phyloP scores from a whole-genome alignment of 2,113 vertebrate genomes.

The Lagenorhynchus albirostris region DNA sequence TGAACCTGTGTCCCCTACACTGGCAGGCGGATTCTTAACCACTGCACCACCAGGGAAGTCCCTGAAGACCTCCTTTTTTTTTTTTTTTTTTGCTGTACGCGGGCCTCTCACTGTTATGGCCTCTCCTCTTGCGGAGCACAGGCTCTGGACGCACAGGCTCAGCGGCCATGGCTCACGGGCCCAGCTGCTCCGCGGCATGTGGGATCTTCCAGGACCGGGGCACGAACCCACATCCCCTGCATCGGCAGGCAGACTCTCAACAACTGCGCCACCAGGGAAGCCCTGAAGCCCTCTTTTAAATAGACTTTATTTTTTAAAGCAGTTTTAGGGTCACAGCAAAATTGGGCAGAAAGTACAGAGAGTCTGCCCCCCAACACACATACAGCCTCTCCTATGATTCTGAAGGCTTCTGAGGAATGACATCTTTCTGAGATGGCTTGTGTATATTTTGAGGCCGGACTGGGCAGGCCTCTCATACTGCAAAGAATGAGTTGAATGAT shows the following conservation, averaged over 20 bases:
- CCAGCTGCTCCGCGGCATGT: too few relatives aligned
- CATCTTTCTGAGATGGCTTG: neutral
- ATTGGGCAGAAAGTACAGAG: neutral
- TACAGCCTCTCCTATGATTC: neutral
- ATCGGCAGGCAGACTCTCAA: too few relatives aligned
- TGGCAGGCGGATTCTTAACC: neutral
- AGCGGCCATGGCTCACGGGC: too few relatives aligned
- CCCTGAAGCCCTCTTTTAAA: neutral
- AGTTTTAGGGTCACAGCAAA: neutral
- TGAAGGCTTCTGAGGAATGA: neutral
- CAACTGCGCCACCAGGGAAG: neutral
- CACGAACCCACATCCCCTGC: too few relatives aligned
- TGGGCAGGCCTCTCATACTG: neutral
- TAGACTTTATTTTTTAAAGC: neutral
- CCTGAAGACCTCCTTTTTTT: too few relatives aligned
- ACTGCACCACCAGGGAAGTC: too few relatives aligned
- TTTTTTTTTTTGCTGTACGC: too few relatives aligned
- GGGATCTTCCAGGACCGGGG: too few relatives aligned
- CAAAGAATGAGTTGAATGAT: neutral
- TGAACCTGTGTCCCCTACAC: neutral
- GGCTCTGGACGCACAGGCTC: too few relatives aligned
- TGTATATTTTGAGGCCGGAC: neutral
- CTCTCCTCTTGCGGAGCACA: too few relatives aligned
- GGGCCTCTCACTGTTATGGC: too few relatives aligned
- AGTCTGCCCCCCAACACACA: neutral